Conservation (phyloP, 1,140 invertebrate genomes). For the Temnothorax nylanderi region DNA sequence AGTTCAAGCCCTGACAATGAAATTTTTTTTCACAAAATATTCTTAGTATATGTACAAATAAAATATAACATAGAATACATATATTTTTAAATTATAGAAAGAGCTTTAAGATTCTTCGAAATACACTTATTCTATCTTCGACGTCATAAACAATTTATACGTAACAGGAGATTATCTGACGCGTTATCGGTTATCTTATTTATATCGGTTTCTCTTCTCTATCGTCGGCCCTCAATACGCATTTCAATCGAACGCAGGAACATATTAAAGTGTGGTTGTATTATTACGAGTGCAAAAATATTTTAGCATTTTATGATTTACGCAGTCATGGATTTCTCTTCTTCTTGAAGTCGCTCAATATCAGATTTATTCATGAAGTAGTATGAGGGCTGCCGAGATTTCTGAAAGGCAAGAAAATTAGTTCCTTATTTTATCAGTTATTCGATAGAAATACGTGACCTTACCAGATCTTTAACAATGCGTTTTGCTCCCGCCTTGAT, state of each 20-base stretch:
- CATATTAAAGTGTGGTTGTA: conserved; percentile 8
- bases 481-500: conserved; percentile 93
- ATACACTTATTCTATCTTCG: background rate
- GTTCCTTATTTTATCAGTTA: background rate
- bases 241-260: background rate
- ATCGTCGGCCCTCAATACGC: background rate
- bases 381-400: conserved; percentile 95
- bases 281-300: background rate
- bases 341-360: conserved; percentile 93
- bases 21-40: conserved; percentile 33
- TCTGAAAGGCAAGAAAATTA: conserved; percentile 81
- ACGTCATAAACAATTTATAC: background rate
- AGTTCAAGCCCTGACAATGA: background rate
- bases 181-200: background rate
- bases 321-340: conserved; percentile 87
- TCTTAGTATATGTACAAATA: background rate
- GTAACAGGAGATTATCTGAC: conserved; percentile 1
- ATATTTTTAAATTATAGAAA: conserved; percentile 7
- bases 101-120: background rate
- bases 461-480: conserved; percentile 92
- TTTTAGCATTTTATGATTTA: conserved; percentile 38
- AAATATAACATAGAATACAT: conserved; percentile 9
- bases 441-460: background rate
- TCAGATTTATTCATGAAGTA: conserved; percentile 97
- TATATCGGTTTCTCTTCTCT: background rate